A percentile compares a stretch with the other conserved stretches of the same genome.
Evolutionary conservation across 2,113 vertebrate species (phyloP).

Genomic region (Recurvirostra avosetta): DNA sequence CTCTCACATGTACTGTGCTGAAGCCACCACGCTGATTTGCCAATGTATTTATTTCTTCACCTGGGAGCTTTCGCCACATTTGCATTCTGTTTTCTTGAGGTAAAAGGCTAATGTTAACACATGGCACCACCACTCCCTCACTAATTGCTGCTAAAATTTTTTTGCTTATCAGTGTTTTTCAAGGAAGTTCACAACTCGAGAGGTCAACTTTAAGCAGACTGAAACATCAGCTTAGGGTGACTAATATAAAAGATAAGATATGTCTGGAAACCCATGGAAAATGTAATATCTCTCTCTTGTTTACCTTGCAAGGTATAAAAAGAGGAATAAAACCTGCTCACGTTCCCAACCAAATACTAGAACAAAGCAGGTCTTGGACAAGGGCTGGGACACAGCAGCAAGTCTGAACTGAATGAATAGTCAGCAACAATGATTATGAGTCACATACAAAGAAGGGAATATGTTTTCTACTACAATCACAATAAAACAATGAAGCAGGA

Average conservation of each 20-base stretch:
- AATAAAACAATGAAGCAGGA: conserved; percentile 64
- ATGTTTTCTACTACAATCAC: conserved; percentile 59
- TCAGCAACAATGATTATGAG: conserved; percentile 60
- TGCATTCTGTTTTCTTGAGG: conserved; percentile 51
- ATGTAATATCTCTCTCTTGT: conserved; percentile 67
- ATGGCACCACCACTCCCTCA: conserved; percentile 15
- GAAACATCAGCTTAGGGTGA: conserved; percentile 65
- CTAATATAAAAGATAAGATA: conserved; percentile 76
- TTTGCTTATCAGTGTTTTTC: conserved; percentile 69
- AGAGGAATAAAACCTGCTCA: conserved; percentile 25
- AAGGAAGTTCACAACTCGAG: conserved; percentile 71
- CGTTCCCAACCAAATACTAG: conserved; percentile 38
- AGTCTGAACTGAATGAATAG: conserved; percentile 42
- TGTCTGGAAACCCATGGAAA: conserved; percentile 68
- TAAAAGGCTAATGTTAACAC: conserved; percentile 13
- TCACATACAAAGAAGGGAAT: conserved; percentile 52
- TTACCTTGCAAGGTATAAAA: conserved; percentile 68
- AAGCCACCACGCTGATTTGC: neutral
- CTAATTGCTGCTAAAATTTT: conserved; percentile 54
- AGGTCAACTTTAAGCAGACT: conserved; percentile 69
- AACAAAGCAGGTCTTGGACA: conserved; percentile 40
- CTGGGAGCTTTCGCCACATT: conserved; percentile 24
- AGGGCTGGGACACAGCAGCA: conserved; percentile 37
- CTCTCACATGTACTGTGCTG: neutral
- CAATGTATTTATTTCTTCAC: conserved; percentile 5